Evolutionary conservation across 2,888 invertebrate species (phyloP).

Genomic region (Cabera pusaria): DNA sequence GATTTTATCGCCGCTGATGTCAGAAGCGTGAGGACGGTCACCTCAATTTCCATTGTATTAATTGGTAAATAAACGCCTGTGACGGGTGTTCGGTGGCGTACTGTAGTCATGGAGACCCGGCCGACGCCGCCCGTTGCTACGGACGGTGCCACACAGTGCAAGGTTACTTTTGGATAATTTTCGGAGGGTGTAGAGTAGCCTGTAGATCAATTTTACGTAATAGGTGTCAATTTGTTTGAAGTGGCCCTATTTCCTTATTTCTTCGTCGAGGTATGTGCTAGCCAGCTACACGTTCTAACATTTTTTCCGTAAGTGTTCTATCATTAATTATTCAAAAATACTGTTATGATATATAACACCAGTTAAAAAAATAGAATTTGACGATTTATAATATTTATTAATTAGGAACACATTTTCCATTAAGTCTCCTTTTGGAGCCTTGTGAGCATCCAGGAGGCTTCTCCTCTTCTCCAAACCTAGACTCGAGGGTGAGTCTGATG

Average conservation of each 20-base stretch:
- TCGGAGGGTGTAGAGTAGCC: slow-evolving; percentile 42
- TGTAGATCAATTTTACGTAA: slow-evolving; percentile 42
- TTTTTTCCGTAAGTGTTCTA: too few species aligned
- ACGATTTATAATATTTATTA: slow-evolving; percentile 21
- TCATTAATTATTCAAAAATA: too few species aligned
- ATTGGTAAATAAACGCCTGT: slow-evolving; percentile 63
- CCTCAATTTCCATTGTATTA: slow-evolving; percentile 50
- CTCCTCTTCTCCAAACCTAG: slow-evolving; percentile 47
- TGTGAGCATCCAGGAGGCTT: slow-evolving; percentile 41
- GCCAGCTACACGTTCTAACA: slow-evolving; percentile 48
- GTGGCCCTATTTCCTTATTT: slow-evolving; percentile 15
- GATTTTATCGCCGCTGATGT: slow-evolving; percentile 39
- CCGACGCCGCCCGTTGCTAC: slow-evolving; percentile 57
- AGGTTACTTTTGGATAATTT: slow-evolving; percentile 40
- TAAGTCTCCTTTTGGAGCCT: slow-evolving; percentile 59
- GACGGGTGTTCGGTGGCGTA: slow-evolving; percentile 43
- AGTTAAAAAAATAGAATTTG: too few species aligned
- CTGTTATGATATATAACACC: too few species aligned
- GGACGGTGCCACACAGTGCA: slow-evolving; percentile 54
- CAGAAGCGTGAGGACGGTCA: slow-evolving; percentile 47
- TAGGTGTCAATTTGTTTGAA: slow-evolving; percentile 37
- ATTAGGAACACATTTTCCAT: slow-evolving; percentile 48
- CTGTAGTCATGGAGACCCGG: slow-evolving; percentile 58
- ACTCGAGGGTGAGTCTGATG: slow-evolving; percentile 51
- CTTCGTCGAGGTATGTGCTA: slow-evolving; percentile 13